Evolutionary conservation across 2,113 vertebrate genomes (phyloP), one percentile per base, ranked within the genome.

Genomic region (Chloroceryle aenea): DNA sequence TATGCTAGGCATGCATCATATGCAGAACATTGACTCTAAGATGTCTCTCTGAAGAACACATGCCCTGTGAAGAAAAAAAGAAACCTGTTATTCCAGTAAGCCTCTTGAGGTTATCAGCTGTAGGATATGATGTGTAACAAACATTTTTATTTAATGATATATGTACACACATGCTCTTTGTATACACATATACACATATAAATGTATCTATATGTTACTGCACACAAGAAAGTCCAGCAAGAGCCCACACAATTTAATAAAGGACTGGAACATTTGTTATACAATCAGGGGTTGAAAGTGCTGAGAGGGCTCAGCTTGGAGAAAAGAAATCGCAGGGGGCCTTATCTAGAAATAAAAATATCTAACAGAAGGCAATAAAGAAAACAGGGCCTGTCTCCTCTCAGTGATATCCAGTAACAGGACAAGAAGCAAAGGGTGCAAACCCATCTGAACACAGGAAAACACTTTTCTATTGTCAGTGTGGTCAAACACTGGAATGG

Each of bases 1-100:
- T 29, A 8, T 25, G 20, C 42, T 71, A 47, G 12, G 11, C 66
- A 72, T 21, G 6, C 55, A 27, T 30, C 0, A 0, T 30, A 71
- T 7, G 8, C 22, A 80, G n/a, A 26, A 8, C 29, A 22, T 21
- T 16, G 20, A 11, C 21, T n/a, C 43, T 58, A 20, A 55, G 48
- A 78, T 27, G 18, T 10, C 38, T 63, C n/a, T 79, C 17, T 68
- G 36, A 68, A 68, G 66, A 74, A 47, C 17, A 38, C 4, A 29
- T 14, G 8, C 14, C 6, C 34, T 38, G 22, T 63, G 18, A 84
- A 73, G n/a, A 36, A 36, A 20, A 20, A 53, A 53, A 71, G 34
- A 68, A 45, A 18, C 21, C 14, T 19, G 42, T 87, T 62, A 68
- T 23, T 7, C 27, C 20, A 30, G 12, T 20, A 56, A 40, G 18